Percentiles rank a stretch among this genome's conserved stretches.
These are phyloP conservation scores for Halocynthia roretzi DNA, from an alignment of 23 tunicate species.

Conservation along the genomic window DNA sequence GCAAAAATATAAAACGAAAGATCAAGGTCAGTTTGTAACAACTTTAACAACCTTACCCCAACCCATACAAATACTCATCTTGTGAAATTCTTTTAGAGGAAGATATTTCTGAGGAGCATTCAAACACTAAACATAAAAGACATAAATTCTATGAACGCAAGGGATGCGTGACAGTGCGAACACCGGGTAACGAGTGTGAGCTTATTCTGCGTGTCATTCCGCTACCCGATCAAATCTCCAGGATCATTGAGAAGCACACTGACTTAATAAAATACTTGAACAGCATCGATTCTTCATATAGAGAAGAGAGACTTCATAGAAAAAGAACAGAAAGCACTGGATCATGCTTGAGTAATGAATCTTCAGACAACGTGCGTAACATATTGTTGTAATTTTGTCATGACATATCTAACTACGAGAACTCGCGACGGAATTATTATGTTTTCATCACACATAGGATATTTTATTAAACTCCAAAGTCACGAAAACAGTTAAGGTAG, in stretches of 20 bases:
- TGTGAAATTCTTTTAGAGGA: background rate
- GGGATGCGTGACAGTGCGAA: slow-evolving; percentile 3
- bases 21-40: background rate
- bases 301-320: slow-evolving; percentile 1
- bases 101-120: background rate
- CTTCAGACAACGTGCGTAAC: too few relatives aligned
- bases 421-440: too few relatives aligned
- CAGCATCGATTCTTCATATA: background rate
- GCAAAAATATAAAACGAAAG: slow-evolving; percentile 45
- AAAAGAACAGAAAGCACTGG: background rate
- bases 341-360: too few relatives aligned
- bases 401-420: too few relatives aligned
- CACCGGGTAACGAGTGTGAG: slow-evolving; percentile 15
- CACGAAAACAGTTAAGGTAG: too few relatives aligned
- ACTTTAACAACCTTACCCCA: too few relatives aligned
- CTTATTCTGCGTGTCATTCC: slow-evolving; percentile 61
- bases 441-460: too few relatives aligned
- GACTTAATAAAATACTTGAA: slow-evolving; percentile 43
- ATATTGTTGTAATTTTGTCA: too few relatives aligned
- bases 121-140: background rate
- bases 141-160: slow-evolving; percentile 10
- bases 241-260: slow-evolving; percentile 45
- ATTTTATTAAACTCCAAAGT: too few relatives aligned
- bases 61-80: too few relatives aligned
- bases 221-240: slow-evolving; percentile 56